Base-by-base conservation (phyloP, 2,113 vertebrate species). In the Tricholaema leucomelas region DNA sequence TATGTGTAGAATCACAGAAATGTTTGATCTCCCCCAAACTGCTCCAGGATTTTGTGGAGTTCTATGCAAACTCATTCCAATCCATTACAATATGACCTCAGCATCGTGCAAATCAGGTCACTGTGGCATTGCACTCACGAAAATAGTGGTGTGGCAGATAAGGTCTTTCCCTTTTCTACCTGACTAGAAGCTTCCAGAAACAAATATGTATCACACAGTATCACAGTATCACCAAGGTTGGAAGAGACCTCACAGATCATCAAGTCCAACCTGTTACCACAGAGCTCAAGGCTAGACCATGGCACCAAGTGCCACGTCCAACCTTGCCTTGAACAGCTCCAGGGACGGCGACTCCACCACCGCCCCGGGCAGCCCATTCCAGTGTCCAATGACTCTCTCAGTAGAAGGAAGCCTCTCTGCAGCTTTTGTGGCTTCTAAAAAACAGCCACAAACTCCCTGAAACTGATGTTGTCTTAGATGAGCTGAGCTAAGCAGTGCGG, bases 361-460 rank as follows among this genome's bases (percentile, higher is more conserved):
- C n/a, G n/a, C n/a, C n/a, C n/a, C n/a, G n/a, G n/a, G n/a, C n/a
- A n/a, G n/a, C n/a, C n/a, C n/a, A n/a, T n/a, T n/a, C n/a, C n/a
- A n/a, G n/a, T n/a, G n/a, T n/a, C n/a, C n/a, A n/a, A n/a, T n/a
- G n/a, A n/a, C n/a, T n/a, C n/a, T n/a, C n/a, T n/a, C n/a, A n/a
- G n/a, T n/a, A 75, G 48, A 91, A 91, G 50, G 44, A 93, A 91
- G 21, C 14, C 23, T 86, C 55, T 79, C 73, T 66, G 30, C 60
- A 91, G 52, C 10, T 64, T 82, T 66, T 82, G 71, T 64, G 90
- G 55, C 61, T 81, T 88, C 89, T 94, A 35, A 63, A 87, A 93
- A 96, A 92, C 61, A 87, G 31, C 78, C 64, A 71, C 67, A 80
- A 60, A 7, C 33, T 87, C 59, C 35, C 30, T 87, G 69, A 84